Percentiles rank a stretch among this genome's conserved stretches.
Evolutionary conservation across 2,113 vertebrate genomes (phyloP).

Genomic region (Typhlomys cinereus): DNA sequence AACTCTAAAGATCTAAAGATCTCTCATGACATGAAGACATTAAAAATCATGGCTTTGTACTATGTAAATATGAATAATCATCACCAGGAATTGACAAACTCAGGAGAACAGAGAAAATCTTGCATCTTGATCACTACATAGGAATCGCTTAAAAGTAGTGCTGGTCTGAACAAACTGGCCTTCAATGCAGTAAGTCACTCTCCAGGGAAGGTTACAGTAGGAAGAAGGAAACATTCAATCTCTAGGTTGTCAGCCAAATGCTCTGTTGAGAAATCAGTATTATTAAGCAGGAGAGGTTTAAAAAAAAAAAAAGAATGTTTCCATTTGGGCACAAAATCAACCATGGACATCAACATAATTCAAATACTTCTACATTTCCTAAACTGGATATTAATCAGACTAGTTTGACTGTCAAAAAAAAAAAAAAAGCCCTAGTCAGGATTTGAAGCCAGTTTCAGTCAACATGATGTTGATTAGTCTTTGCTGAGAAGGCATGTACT

Average conservation of each 20-base stretch:
- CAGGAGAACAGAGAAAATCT: background rate
- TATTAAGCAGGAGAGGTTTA: background rate
- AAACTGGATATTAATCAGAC: background rate
- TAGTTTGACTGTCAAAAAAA: background rate
- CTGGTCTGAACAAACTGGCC: background rate
- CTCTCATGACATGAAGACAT: background rate
- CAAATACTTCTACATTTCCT: background rate
- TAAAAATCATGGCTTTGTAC: background rate
- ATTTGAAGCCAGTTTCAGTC: accelerated
- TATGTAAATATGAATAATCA: background rate
- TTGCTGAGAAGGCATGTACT: background rate
- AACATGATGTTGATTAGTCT: background rate
- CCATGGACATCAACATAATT: background rate
- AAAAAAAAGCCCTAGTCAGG: background rate
- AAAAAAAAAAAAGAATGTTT: too few species aligned
- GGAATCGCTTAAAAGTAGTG: background rate
- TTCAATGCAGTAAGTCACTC: background rate
- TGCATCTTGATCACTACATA: background rate
- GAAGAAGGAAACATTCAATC: background rate
- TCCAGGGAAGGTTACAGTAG: background rate
- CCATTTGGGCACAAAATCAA: background rate
- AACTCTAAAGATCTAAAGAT: background rate
- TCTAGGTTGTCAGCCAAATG: background rate
- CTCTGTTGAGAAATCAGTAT: background rate
- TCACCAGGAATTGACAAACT: background rate